Evolutionary conservation across 1,140 invertebrate species (phyloP).

Genomic region (Drosophila lowei): DNA sequence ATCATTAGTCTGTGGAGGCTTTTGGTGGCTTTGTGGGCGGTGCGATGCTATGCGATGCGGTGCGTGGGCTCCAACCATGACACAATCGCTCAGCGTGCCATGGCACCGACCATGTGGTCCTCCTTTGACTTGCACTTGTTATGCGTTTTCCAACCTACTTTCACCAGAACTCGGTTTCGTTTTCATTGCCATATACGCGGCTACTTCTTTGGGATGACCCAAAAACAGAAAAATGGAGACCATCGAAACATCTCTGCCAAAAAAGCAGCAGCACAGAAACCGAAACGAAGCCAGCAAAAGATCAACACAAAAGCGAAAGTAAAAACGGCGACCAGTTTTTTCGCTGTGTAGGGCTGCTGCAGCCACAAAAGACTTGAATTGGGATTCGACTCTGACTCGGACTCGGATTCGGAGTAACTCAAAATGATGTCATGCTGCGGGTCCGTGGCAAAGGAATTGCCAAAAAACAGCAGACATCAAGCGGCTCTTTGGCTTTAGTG

Average conservation of each 20-base stretch:
- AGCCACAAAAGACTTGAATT: constrained; percentile 26
- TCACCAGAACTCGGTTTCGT: constrained; percentile 77
- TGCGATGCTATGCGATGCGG: constrained; percentile 11
- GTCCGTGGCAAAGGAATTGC: constrained; percentile 53
- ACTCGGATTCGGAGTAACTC: constrained; percentile 46
- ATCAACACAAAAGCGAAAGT: constrained; percentile 71
- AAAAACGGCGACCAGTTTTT: constrained; percentile 73
- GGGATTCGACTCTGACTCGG: not conserved
- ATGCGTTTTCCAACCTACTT: constrained; percentile 74
- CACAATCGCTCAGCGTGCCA: constrained; percentile 55
- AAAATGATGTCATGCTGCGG: constrained; percentile 77
- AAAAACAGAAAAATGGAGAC: constrained; percentile 28
- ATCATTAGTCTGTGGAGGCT: constrained; percentile 52
- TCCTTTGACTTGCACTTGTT: constrained; percentile 62
- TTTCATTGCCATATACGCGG: constrained; percentile 71
- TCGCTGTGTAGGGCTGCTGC: constrained; percentile 59
- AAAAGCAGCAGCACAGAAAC: constrained; percentile 39
- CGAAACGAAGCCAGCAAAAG: constrained; percentile 50
- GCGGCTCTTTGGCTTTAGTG: constrained; percentile 12
- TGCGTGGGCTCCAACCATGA: constrained; percentile 56
- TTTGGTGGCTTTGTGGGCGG: constrained; percentile 33
- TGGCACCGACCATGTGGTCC: constrained; percentile 31
- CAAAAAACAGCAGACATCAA: constrained; percentile 53
- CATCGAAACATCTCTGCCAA: constrained; percentile 36
- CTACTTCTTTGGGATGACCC: constrained; percentile 38